Conservation (phyloP, 2,888 invertebrate genomes). For the Lepidochitona cinerea region DNA sequence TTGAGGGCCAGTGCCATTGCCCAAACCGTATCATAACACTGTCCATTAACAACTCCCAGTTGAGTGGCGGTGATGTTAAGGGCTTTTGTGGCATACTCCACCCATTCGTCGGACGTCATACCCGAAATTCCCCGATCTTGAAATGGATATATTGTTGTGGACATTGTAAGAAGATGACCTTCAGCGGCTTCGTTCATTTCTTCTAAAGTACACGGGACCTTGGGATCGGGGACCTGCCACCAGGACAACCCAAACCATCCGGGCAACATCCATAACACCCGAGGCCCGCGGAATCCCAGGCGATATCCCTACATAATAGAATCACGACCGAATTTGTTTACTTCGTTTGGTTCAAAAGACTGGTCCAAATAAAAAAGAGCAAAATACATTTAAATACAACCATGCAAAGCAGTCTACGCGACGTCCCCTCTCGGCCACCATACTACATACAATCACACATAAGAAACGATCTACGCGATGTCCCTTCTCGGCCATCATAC, state of each 20-base stretch:
- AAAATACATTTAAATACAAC: too few relatives aligned
- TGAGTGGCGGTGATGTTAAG: neutral
- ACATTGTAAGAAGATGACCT: neutral
- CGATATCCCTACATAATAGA: neutral
- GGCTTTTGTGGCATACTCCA: neutral
- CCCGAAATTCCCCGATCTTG: neutral
- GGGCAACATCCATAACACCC: slow-evolving; percentile 38
- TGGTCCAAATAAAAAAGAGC: too few relatives aligned
- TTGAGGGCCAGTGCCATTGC: slow-evolving; percentile 96
- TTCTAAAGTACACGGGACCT: slow-evolving; percentile 20
- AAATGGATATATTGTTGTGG: neutral
- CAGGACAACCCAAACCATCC: slow-evolving; percentile 35
- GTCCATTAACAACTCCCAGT: neutral
- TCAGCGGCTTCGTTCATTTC: neutral
- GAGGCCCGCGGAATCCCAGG: slow-evolving; percentile 33
- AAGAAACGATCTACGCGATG: too few relatives aligned
- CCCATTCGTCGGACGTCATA: slow-evolving; percentile 5
- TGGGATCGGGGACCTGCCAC: slow-evolving; percentile 26
- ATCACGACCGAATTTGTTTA: too few relatives aligned
- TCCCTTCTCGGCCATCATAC: too few relatives aligned
- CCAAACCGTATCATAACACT: slow-evolving; percentile 97
- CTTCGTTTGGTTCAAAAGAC: too few relatives aligned
- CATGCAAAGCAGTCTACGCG: too few relatives aligned
- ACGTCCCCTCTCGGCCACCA: too few relatives aligned
- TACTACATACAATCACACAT: too few relatives aligned